A percentile compares a stretch with the other conserved stretches of the same genome.
Evolutionary conservation across 2,113 vertebrate genomes (phyloP).

Genomic region (Odobenus rosmarus): DNA sequence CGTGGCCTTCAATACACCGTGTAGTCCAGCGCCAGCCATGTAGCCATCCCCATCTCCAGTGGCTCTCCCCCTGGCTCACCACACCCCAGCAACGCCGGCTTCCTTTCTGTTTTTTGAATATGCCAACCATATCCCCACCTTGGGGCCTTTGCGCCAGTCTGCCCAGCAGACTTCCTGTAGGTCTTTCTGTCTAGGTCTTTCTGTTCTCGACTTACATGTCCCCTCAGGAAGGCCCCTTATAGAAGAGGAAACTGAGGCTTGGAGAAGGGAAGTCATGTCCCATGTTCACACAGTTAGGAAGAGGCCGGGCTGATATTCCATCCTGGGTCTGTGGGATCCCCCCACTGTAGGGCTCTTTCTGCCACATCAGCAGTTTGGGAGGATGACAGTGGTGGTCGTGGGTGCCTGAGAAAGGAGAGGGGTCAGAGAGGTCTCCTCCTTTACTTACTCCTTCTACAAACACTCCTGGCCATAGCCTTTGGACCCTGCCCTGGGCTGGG

Average conservation of each 20-base stretch:
- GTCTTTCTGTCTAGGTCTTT: neutral
- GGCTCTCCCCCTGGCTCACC: neutral
- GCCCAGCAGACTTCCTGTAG: neutral
- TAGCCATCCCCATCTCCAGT: neutral
- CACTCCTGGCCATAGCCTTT: neutral
- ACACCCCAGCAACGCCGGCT: neutral
- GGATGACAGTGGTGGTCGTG: neutral
- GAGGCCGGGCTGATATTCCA: neutral
- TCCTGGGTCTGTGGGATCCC: neutral
- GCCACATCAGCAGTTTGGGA: neutral
- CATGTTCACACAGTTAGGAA: neutral
- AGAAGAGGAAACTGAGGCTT: neutral
- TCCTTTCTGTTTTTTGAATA: neutral
- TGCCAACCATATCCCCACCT: neutral
- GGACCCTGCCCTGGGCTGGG: neutral
- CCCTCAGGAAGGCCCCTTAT: neutral
- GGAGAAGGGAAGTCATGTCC: neutral
- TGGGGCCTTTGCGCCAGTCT: neutral
- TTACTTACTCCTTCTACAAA: neutral
- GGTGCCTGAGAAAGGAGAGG: neutral
- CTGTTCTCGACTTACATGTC: neutral
- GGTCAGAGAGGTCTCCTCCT: neutral
- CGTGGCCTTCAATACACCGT: neutral
- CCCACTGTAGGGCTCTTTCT: neutral
- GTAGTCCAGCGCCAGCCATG: accelerated